Evolutionary conservation across 1,140 invertebrate species (phyloP).

Genomic region (Andrena cerasifolii): DNA sequence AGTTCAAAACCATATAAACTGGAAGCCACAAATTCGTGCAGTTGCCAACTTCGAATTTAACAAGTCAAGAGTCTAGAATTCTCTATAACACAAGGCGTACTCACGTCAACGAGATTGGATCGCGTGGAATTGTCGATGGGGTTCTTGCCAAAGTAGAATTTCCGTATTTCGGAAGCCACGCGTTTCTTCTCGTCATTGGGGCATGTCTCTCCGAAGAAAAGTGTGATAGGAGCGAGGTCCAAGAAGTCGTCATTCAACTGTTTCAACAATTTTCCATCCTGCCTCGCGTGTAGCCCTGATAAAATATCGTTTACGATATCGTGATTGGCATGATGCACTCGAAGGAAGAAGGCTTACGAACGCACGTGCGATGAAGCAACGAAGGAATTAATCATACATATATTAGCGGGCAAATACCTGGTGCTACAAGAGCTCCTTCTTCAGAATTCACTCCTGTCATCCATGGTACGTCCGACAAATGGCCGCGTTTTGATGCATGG

Average conservation of each 20-base stretch:
- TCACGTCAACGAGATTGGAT: slow-evolving; percentile 83
- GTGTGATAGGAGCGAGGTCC: slow-evolving; percentile 83
- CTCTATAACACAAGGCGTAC: slow-evolving; percentile 49
- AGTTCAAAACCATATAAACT: too few relatives aligned
- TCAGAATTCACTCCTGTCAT: slow-evolving; percentile 86
- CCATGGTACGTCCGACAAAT: slow-evolving; percentile 84
- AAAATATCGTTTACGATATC: neutral
- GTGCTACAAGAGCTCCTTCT: slow-evolving; percentile 86
- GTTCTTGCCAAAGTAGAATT: slow-evolving; percentile 84
- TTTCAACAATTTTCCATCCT: slow-evolving; percentile 59
- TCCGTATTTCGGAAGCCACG: slow-evolving; percentile 82
- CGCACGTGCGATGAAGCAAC: neutral
- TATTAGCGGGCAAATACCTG: slow-evolving; percentile 79
- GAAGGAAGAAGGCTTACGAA: neutral
- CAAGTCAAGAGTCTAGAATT: too few relatives aligned
- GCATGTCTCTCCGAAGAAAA: slow-evolving; percentile 85
- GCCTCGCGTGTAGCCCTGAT: slow-evolving; percentile 70
- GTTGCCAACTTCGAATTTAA: too few relatives aligned
- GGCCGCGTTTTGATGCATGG: slow-evolving; percentile 79
- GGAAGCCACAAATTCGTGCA: too few relatives aligned
- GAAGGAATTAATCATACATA: neutral
- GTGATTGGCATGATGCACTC: too few relatives aligned
- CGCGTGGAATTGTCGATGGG: slow-evolving; percentile 81
- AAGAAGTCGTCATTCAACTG: slow-evolving; percentile 83
- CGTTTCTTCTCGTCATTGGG: slow-evolving; percentile 68